phyloP scores from a whole-genome alignment of 2,888 invertebrate genomes.

The Noctua comes region DNA sequence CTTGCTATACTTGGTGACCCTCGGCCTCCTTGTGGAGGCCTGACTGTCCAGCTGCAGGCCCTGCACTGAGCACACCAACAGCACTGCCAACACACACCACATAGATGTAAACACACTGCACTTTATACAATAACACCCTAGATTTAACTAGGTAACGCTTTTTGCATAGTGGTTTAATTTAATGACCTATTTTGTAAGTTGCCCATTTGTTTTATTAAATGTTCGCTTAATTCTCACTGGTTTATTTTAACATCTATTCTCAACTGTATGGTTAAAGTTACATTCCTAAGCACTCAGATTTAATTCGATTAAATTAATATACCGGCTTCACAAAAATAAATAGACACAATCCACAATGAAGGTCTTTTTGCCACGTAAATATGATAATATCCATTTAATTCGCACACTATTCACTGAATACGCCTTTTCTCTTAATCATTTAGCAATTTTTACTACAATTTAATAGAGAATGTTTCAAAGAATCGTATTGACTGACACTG shows the following conservation, averaged over 20 bases:
- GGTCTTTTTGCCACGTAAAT: background rate
- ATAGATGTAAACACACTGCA: constrained; percentile 69
- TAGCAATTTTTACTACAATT: background rate
- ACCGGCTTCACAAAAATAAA: background rate
- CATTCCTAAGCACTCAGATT: background rate
- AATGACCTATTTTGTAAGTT: background rate
- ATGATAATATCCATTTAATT: background rate
- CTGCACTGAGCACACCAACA: constrained; percentile 85
- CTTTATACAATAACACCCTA: constrained; percentile 35
- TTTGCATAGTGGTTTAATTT: constrained; percentile 7
- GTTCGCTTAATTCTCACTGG: background rate
- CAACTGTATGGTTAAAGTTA: background rate
- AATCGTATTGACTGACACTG: constrained; percentile 16
- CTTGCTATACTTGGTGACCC: constrained; percentile 92
- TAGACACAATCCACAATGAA: background rate
- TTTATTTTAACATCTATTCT: background rate
- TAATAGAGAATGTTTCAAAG: constrained; percentile 12
- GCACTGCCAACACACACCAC: constrained; percentile 82
- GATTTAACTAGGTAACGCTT: constrained; percentile 22
- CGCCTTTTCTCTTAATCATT: background rate
- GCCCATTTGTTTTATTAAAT: background rate
- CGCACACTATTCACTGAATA: background rate
- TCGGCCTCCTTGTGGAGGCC: constrained; percentile 91
- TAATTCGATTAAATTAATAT: background rate
- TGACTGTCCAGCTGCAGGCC: constrained; percentile 90